Base-by-base conservation (phyloP, 2,888 invertebrate species). In the Automeris io region DNA sequence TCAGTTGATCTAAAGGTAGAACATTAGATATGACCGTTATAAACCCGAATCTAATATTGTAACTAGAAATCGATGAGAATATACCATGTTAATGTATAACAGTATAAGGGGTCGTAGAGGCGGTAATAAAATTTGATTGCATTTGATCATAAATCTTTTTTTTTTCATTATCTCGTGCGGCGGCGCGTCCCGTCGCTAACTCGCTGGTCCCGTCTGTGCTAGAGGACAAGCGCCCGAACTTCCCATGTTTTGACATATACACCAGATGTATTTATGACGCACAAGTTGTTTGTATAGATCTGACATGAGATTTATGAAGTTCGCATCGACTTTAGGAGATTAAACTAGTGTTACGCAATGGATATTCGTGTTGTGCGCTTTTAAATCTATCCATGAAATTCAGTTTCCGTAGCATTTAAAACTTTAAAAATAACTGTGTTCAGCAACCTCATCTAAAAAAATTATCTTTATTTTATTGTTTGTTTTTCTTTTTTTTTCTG, bases 201-300 rank as follows among this genome's bases (percentile, higher is more conserved):
- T n/a, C 68, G 63, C 54, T 47, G 48, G 59, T 61, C 55, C 54
- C 61, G 62, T 62, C 62, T 63, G 58, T 55, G 61, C 61, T 70
- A 62, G 70, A 65, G 62, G 53, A 63, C 63, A 61, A 67, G 45
- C 65, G 56, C 66, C 70, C 72, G 67, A 71, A 81, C 80, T 77
- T 85, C 81, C 80, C 59, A 79, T 83, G 79, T 85, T 86, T 79
- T 86, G 85, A 86, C 85, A 82, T 65, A 82, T 71, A 80, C 68
- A 75, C 71, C 67, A 70, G 59, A 54, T 62, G 72, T 79, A 79
- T 81, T 80, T 82, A 81, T 80, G 76, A 81, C 69, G 75, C 68
- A 64, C 65, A 67, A 70, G 69, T 68, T 67, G 68, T 65, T 61
- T 69, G 55, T 66, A 64, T 66, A 61, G 65, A 71, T 69, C 61